These are phyloP conservation scores for Gallinago paraguaiae DNA, from an alignment of 2,113 vertebrate genomes.

Conservation along the genomic window DNA sequence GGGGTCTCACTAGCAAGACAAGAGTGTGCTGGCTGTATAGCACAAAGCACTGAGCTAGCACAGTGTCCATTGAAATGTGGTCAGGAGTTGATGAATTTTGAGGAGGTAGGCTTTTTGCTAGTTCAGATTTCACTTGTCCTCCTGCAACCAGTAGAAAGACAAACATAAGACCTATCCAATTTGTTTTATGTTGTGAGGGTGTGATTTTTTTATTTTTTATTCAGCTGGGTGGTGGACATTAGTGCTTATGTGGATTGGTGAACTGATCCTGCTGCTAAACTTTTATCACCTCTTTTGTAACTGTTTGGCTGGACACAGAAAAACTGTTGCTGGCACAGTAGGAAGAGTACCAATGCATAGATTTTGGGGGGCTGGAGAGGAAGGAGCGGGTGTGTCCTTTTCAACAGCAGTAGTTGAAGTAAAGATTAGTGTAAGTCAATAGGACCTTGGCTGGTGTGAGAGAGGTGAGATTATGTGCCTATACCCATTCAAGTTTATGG, in stretches of 20 bases:
- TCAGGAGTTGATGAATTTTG: background rate
- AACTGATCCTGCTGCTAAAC: background rate
- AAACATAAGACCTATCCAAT: background rate
- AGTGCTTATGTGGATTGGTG: background rate
- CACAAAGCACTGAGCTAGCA: background rate
- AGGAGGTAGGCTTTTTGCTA: background rate
- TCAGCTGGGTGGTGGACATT: background rate
- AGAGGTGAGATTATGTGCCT: background rate
- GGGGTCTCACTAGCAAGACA: background rate
- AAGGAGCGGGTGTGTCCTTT: background rate
- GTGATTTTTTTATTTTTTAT: background rate
- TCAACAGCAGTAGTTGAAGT: background rate
- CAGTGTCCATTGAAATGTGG: background rate
- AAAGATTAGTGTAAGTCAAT: background rate
- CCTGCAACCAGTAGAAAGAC: background rate
- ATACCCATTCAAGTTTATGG: background rate
- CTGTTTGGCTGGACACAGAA: background rate
- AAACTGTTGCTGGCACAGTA: background rate
- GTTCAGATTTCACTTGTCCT: background rate
- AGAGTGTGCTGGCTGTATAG: background rate
- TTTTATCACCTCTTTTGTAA: background rate
- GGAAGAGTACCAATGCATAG: background rate
- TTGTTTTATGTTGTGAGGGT: background rate
- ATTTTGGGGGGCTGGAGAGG: background rate
- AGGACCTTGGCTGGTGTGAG: background rate